Percentiles rank a stretch among this genome's conserved stretches.
phyloP scores from a whole-genome alignment of 2,888 invertebrate genomes.

The Buathra laborator region DNA sequence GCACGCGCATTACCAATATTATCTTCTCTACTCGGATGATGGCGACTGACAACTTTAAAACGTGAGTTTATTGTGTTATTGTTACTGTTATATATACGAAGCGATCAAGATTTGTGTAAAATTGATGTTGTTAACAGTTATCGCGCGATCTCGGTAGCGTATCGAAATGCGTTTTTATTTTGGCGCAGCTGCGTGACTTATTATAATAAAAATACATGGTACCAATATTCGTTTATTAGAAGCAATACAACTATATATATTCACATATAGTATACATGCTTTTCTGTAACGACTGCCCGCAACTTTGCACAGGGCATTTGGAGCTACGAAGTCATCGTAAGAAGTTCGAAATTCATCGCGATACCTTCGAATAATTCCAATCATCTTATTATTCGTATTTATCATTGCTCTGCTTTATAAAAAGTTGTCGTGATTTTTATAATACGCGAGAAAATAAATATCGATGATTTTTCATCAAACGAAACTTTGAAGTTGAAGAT shows the following conservation, averaged over 20 bases:
- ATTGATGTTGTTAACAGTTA: neutral
- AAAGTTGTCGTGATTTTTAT: neutral
- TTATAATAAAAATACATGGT: slow-evolving; percentile 57
- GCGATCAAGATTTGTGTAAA: neutral
- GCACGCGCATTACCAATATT: slow-evolving; percentile 78
- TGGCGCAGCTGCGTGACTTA: slow-evolving; percentile 3
- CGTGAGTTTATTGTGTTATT: slow-evolving; percentile 81
- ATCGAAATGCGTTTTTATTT: neutral
- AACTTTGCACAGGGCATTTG: slow-evolving; percentile 25
- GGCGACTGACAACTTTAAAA: slow-evolving; percentile 84
- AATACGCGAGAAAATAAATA: neutral
- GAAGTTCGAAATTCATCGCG: neutral
- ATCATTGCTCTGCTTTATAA: neutral
- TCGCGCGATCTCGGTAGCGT: neutral
- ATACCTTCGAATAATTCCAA: neutral
- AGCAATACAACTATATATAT: slow-evolving; percentile 33
- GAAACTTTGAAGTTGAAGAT: neutral
- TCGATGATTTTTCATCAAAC: neutral
- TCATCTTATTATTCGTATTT: neutral
- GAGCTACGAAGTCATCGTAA: neutral
- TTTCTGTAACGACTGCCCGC: slow-evolving; percentile 11
- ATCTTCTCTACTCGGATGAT: slow-evolving; percentile 79
- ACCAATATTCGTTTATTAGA: slow-evolving; percentile 57
- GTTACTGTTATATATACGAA: slow-evolving; percentile 72
- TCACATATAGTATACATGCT: slow-evolving; percentile 10